Evolutionary conservation across 1,140 invertebrate species (phyloP).

Genomic region (Halyomorpha halys): DNA sequence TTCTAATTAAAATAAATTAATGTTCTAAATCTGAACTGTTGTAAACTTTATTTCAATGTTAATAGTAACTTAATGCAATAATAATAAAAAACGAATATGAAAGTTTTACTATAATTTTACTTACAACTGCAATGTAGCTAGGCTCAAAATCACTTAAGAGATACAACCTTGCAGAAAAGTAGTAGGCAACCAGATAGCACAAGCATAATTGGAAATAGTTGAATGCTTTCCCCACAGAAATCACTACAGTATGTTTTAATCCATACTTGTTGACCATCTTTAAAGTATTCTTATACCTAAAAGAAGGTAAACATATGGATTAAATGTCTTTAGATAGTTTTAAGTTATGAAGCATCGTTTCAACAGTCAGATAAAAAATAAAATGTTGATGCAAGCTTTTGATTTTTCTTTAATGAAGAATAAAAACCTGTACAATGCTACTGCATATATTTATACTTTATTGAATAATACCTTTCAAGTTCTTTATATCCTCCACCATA

Average conservation of each 20-base stretch:
- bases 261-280: not conserved
- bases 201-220: constrained; percentile 1
- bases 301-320: not conserved
- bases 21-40: too few relatives aligned
- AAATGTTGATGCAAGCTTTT: too few relatives aligned
- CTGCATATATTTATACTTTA: not conserved
- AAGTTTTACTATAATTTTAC: not conserved
- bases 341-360: too few relatives aligned
- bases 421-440: too few relatives aligned
- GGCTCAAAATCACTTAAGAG: not conserved
- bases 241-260: not conserved
- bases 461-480: not conserved
- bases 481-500: not conserved
- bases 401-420: too few relatives aligned
- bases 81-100: not conserved
- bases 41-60: too few relatives aligned
- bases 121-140: not conserved
- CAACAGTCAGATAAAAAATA: too few relatives aligned
- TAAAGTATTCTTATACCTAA: not conserved
- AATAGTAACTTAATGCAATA: too few relatives aligned
- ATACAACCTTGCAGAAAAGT: not conserved
- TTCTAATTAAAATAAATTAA: too few relatives aligned
- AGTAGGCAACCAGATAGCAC: not conserved
- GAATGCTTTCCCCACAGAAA: not conserved
- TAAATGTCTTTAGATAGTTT: too few relatives aligned